phyloP scores from a whole-genome alignment of 2,113 vertebrate species.

The Hiodon tergisus region DNA sequence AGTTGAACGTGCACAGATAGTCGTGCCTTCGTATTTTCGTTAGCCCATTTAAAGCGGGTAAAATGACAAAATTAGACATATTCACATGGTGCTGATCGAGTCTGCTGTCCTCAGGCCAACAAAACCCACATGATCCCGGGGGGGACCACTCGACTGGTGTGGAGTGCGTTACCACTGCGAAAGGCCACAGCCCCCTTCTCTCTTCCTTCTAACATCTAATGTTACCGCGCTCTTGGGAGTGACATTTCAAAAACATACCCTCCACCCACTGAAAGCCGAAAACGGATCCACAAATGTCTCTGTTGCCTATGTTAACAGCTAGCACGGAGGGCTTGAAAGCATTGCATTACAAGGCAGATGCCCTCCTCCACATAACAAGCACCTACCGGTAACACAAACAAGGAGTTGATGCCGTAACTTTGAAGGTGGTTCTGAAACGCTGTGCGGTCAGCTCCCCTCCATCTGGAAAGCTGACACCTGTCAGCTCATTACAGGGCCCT shows the following conservation, averaged over 20 bases:
- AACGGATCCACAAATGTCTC: conserved; percentile 25
- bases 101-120: no score
- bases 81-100: no score
- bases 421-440: background rate
- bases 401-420: background rate
- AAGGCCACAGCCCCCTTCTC: background rate
- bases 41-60: background rate
- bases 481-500: conserved; percentile 23
- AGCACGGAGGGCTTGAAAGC: no score
- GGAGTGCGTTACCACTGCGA: background rate
- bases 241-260: conserved; percentile 45
- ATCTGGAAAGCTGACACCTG: conserved; percentile 27
- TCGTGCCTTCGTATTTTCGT: background rate
- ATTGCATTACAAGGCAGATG: background rate
- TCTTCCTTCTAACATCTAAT: background rate
- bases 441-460: background rate
- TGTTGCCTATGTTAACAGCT: conserved; percentile 13
- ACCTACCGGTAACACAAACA: background rate
- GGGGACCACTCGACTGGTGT: background rate
- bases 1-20: no score
- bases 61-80: background rate
- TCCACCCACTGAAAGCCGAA: conserved; percentile 35
- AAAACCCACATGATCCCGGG: no score
- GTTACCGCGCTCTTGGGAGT: conserved; percentile 28
- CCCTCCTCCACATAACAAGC: background rate